Evolutionary conservation across 2,797 vertebrate genomes (phyloP).

Genomic region (Parauchenoglanis ngamensis): DNA sequence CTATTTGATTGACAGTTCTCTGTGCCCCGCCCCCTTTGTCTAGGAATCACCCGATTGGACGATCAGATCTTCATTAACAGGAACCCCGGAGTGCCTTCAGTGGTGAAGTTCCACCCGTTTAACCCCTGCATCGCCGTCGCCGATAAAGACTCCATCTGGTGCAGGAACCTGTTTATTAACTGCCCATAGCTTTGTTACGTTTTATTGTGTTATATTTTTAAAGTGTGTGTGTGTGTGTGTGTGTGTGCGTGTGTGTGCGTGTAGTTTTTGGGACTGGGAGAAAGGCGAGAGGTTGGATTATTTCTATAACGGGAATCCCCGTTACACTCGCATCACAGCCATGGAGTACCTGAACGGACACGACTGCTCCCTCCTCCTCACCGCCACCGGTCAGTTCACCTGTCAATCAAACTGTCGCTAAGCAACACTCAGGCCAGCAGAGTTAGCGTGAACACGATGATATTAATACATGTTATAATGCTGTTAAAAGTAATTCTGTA

Average conservation of each 20-base stretch:
- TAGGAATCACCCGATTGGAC: constrained; percentile 90
- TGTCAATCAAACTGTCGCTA: neutral
- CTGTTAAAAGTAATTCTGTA: neutral
- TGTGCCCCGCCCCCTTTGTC: neutral
- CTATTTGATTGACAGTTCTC: constrained; percentile 47
- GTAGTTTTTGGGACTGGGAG: constrained; percentile 98
- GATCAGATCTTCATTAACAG: constrained; percentile 99
- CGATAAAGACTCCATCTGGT: constrained; percentile 98
- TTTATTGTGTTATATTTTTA: neutral
- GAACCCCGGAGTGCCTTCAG: constrained; percentile 93
- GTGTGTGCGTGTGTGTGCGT: constrained; percentile 31
- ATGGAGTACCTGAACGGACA: constrained; percentile 98
- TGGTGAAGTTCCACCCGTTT: constrained; percentile 97
- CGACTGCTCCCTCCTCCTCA: constrained; percentile 93
- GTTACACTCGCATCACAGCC: constrained; percentile 92
- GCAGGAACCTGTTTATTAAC: neutral
- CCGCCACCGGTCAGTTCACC: constrained; percentile 83
- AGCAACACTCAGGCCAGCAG: neutral
- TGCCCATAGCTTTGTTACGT: too few relatives aligned
- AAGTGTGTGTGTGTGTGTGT: constrained; percentile 15
- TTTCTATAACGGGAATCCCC: constrained; percentile 97
- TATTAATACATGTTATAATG: neutral
- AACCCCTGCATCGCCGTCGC: constrained; percentile 94
- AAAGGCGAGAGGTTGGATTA: constrained; percentile 94
- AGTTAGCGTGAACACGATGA: neutral